phyloP scores from a whole-genome alignment of 2,797 vertebrate species.

The Loris lydekkerianus region DNA sequence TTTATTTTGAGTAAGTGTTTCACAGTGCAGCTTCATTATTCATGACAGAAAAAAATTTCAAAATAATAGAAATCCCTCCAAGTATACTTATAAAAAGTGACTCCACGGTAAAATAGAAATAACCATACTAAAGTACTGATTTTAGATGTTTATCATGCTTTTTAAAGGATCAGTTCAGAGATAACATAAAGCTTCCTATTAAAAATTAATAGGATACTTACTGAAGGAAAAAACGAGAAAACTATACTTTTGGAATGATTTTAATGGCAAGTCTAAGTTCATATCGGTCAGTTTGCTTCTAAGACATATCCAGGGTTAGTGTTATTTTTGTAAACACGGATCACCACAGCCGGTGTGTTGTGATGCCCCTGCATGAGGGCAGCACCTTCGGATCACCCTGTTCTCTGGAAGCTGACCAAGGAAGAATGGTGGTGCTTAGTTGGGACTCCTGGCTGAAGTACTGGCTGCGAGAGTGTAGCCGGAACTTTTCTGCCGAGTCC shows the following conservation, averaged over 20 bases:
- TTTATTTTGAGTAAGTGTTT: neutral
- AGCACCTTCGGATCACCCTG: neutral
- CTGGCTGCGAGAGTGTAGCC: neutral
- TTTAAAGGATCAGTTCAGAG: neutral
- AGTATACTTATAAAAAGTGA: neutral
- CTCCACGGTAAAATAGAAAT: slow-evolving; percentile 14
- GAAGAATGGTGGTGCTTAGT: neutral
- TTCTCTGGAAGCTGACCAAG: neutral
- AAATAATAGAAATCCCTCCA: slow-evolving; percentile 30
- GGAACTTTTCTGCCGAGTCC: too few relatives aligned
- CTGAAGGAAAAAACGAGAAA: neutral
- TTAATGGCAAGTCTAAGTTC: neutral
- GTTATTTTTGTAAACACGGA: neutral
- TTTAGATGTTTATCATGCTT: neutral
- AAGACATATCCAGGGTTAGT: neutral
- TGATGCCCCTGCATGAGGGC: neutral
- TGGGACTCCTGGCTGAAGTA: neutral
- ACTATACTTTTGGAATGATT: neutral
- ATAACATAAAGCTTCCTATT: neutral
- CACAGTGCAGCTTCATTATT: neutral
- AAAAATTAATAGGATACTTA: neutral
- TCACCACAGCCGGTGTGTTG: neutral
- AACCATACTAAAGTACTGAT: neutral
- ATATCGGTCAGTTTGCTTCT: neutral
- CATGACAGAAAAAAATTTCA: neutral